phyloP scores from a whole-genome alignment of 1,140 invertebrate genomes.

The Platyura marginata region DNA sequence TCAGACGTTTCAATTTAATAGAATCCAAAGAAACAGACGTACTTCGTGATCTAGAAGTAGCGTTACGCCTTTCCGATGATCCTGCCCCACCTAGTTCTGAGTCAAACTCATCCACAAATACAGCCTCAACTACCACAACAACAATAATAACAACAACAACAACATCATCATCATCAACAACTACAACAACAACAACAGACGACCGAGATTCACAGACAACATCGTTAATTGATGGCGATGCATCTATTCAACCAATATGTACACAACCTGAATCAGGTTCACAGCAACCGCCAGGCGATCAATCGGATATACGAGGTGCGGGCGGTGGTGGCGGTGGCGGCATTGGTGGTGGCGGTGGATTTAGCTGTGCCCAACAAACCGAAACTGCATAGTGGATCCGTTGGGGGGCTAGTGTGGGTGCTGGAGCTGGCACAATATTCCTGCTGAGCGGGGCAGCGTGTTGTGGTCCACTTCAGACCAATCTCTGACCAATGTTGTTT shows the following conservation, averaged over 20 bases:
- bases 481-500: not conserved
- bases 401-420: not conserved
- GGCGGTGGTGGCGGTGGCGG: constrained; percentile 15
- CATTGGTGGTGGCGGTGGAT: too few relatives aligned
- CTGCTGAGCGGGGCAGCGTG: not conserved
- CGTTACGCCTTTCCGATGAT: constrained; percentile 39
- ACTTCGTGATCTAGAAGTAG: constrained; percentile 65
- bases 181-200: constrained; percentile 3
- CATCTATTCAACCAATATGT: constrained; percentile 16
- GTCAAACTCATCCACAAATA: constrained; percentile 5
- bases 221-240: constrained; percentile 18
- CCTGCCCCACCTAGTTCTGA: constrained; percentile 7
- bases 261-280: constrained; percentile 19
- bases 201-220: not conserved
- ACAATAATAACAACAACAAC: constrained; percentile 2
- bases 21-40: constrained; percentile 93
- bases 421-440: not conserved
- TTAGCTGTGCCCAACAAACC: constrained; percentile 6
- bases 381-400: not conserved
- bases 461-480: not conserved
- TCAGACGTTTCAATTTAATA: constrained; percentile 75
- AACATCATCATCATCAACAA: constrained; percentile 4
- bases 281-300: constrained; percentile 3
- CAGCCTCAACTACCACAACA: constrained; percentile 2
- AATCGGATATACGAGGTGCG: constrained; percentile 3